phyloP scores from a whole-genome alignment of 2,797 vertebrate species.

The Tiaroga cobitis region DNA sequence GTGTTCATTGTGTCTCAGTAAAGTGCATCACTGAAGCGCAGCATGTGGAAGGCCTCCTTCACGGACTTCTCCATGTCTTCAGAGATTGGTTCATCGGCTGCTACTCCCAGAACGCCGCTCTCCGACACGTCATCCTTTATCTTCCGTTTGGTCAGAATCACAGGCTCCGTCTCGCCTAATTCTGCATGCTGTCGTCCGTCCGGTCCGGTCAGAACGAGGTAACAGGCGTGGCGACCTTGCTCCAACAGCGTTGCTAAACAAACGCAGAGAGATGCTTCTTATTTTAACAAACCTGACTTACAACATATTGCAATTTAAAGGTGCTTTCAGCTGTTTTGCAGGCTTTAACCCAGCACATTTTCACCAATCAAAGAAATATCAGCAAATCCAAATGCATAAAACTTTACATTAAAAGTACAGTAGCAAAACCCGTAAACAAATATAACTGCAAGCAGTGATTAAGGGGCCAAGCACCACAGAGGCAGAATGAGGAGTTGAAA shows the following conservation, averaged over 20 bases:
- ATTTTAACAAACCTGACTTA: neutral
- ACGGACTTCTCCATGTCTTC: constrained; percentile 72
- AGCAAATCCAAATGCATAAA: neutral
- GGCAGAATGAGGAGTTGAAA: neutral
- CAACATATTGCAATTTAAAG: neutral
- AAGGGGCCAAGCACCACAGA: neutral
- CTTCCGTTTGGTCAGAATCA: constrained; percentile 86
- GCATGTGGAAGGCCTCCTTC: constrained; percentile 82
- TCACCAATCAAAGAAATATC: neutral
- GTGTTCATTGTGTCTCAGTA: neutral
- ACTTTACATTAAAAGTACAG: neutral
- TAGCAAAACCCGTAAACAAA: neutral
- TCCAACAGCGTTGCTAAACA: constrained; percentile 83
- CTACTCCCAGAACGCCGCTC: constrained; percentile 72
- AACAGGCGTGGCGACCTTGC: constrained; percentile 88
- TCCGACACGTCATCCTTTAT: constrained; percentile 80
- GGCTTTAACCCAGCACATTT: neutral
- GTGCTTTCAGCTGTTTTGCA: neutral
- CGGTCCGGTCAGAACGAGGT: constrained; percentile 82
- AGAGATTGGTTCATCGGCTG: constrained; percentile 30
- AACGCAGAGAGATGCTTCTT: neutral
- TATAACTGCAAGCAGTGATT: neutral
- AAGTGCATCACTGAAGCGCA: constrained; percentile 81
- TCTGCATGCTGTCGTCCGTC: constrained; percentile 10
- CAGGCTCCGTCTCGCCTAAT: constrained; percentile 50